Evolutionary conservation across 2,113 vertebrate genomes (phyloP).

Genomic region (Macrotus californicus): DNA sequence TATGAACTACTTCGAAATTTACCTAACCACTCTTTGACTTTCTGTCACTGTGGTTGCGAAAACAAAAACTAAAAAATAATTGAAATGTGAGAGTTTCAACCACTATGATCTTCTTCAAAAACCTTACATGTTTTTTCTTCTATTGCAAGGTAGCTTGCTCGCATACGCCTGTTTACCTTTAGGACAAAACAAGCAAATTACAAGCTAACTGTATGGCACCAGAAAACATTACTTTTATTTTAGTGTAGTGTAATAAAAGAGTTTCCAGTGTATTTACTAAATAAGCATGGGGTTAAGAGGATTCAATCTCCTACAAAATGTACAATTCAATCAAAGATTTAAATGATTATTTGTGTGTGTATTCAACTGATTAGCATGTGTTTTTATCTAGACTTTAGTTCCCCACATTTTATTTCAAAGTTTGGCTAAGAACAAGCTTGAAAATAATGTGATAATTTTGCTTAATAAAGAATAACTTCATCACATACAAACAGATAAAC

Average conservation of each 20-base stretch:
- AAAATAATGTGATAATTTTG: not conserved
- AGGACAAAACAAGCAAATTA: not conserved
- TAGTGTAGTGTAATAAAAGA: not conserved
- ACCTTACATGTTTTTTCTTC: not conserved
- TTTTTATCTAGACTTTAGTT: not conserved
- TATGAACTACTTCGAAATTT: not conserved
- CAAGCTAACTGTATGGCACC: not conserved
- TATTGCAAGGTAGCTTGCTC: not conserved
- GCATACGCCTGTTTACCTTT: not conserved
- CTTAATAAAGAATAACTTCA: not conserved
- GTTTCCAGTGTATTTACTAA: not conserved
- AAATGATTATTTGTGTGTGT: not conserved
- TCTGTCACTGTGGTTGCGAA: not conserved
- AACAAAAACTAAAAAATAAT: not conserved
- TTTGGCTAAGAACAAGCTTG: not conserved
- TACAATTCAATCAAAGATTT: not conserved
- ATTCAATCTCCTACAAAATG: not conserved
- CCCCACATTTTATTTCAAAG: not conserved
- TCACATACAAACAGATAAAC: not conserved
- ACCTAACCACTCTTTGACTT: not conserved
- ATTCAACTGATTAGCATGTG: not conserved
- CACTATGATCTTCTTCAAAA: not conserved
- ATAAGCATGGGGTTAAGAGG: not conserved
- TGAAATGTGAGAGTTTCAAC: not conserved
- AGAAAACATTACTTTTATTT: not conserved